Evolutionary conservation across 2,797 vertebrate species (phyloP).

Genomic region (Oreochromis grahami): DNA sequence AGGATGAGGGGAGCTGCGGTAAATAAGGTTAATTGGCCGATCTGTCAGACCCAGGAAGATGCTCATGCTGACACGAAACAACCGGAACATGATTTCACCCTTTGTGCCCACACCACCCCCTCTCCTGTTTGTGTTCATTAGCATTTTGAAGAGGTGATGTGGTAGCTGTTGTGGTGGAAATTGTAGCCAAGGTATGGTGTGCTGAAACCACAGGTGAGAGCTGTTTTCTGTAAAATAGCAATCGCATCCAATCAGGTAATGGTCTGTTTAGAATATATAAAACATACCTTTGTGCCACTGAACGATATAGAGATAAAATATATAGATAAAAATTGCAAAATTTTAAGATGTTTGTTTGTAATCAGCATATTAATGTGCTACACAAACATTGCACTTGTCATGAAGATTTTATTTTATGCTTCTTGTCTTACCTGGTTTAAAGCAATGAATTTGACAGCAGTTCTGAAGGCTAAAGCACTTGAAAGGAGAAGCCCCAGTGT

Average conservation of each 20-base stretch:
- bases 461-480: slow-evolving; percentile 36
- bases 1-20: slow-evolving; percentile 64
- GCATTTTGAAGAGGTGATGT: slow-evolving; percentile 31
- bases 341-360: not conserved
- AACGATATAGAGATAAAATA: not conserved
- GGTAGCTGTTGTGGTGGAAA: slow-evolving; percentile 3
- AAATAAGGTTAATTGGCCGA: slow-evolving; percentile 86
- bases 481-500: slow-evolving; percentile 39
- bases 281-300: not conserved
- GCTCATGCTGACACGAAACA: slow-evolving; percentile 71
- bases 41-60: slow-evolving; percentile 76
- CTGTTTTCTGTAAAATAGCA: not conserved
- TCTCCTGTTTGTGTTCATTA: slow-evolving; percentile 60
- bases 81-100: slow-evolving; percentile 65
- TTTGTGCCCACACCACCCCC: slow-evolving; percentile 4
- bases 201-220: slow-evolving; percentile 20
- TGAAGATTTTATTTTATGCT: not conserved
- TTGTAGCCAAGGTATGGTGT: slow-evolving; percentile 28
- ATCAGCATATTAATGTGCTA: not conserved
- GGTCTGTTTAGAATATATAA: not conserved
- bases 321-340: not conserved
- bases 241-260: not conserved
- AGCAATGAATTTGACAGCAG: not conserved
- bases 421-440: not conserved
- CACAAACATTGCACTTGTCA: not conserved